These are phyloP conservation scores for Emys orbicularis DNA, from an alignment of 2,797 vertebrate species.

Conservation along the genomic window DNA sequence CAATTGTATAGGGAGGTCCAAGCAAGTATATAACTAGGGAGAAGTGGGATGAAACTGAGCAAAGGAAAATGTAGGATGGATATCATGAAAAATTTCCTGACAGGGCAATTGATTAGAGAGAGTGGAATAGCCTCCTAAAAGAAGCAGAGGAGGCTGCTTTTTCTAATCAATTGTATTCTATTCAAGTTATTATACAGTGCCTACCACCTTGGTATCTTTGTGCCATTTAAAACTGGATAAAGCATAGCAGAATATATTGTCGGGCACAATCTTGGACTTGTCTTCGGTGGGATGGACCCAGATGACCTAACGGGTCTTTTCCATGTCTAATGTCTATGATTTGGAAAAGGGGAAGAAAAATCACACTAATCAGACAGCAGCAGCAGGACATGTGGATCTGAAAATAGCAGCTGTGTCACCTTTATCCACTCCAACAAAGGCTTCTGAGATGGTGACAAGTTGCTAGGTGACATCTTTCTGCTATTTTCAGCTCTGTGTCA, in stretches of 20 bases:
- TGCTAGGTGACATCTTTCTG: slow-evolving; percentile 47
- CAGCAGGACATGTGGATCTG: slow-evolving; percentile 49
- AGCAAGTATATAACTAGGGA: neutral
- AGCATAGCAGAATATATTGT: neutral
- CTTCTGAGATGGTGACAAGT: slow-evolving; percentile 4
- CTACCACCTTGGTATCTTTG: neutral
- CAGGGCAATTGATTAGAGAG: neutral
- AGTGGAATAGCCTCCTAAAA: neutral
- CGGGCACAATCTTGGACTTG: neutral
- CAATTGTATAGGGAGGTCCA: neutral
- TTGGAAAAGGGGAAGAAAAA: slow-evolving; percentile 39
- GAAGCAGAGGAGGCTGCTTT: too few species aligned
- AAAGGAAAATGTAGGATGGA: neutral
- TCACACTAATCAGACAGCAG: neutral
- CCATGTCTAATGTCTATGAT: slow-evolving; percentile 7
- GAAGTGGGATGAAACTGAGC: neutral
- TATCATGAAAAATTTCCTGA: neutral
- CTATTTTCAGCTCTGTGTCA: slow-evolving; percentile 1
- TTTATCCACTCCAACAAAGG: slow-evolving; percentile 50
- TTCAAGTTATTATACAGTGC: neutral
- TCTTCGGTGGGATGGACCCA: neutral
- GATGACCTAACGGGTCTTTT: slow-evolving; percentile 33
- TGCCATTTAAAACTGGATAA: neutral
- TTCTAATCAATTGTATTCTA: too few species aligned
- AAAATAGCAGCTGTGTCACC: slow-evolving; percentile 71